Percentiles rank a stretch among this genome's conserved stretches.
Conservation (phyloP, 2,888 invertebrate species). For the Hirtodrosophila cameraria region DNA sequence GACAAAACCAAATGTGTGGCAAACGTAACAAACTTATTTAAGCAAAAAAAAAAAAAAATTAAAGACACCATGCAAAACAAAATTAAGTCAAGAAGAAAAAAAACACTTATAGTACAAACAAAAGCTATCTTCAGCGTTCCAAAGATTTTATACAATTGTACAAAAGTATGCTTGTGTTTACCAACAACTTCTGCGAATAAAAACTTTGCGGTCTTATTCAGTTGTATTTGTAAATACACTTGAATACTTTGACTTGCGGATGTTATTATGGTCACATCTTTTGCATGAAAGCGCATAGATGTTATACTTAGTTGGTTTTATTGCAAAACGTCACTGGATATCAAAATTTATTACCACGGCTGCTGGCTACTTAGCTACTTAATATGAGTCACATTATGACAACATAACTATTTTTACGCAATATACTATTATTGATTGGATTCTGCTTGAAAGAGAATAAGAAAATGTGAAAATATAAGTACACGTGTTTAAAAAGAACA, state of each 20-base stretch:
- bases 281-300: slow-evolving; percentile 1
- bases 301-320: slow-evolving; percentile 39
- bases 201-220: no score
- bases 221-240: not conserved
- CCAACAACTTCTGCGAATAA: no score
- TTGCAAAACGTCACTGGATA: slow-evolving; percentile 42
- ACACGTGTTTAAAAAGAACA: not conserved
- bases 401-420: slow-evolving; percentile 47
- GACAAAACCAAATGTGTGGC: no score
- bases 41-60: no score
- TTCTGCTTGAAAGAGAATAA: not conserved
- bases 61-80: no score
- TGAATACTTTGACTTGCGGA: not conserved
- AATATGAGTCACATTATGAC: slow-evolving; percentile 52
- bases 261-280: not conserved
- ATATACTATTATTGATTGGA: slow-evolving; percentile 54
- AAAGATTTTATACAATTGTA: no score
- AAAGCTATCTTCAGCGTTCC: no score
- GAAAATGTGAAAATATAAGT: not conserved
- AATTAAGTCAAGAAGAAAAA: no score
- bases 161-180: no score
- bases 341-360: slow-evolving; percentile 44
- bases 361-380: slow-evolving; percentile 19
- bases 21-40: no score
- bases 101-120: no score